Base-by-base conservation (phyloP, 2,888 invertebrate genomes). In the Cataglyphis cursor region DNA sequence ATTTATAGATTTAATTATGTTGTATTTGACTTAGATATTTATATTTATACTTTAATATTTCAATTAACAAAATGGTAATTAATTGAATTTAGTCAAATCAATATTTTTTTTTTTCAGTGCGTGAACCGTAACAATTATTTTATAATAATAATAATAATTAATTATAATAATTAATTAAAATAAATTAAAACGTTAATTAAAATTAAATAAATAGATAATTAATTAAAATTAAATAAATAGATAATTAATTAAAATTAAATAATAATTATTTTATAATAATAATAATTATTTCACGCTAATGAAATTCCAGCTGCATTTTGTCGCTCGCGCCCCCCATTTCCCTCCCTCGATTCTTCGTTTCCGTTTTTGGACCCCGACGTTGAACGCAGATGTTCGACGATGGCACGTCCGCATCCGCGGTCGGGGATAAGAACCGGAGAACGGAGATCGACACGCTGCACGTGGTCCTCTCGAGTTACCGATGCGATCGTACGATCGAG, bases 301-400 rank as follows among this genome's bases (percentile, higher is more conserved):
- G 62, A 64, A 59, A 51, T 65, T 41, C 28, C 65, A 65, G 21
- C 51, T 59, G 57, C 18, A 31, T 54, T 81, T 54, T 54, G 41
- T 31, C 74, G 28, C 15, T 48, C 31, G 38, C 38, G 48, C 75
- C n/a, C 75, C n/a, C 51, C 62, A 28, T 62, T 57, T 8, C 5
- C 15, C 35, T 15, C 54, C 70, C 41, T 44, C 66, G 61, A 61
- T 70, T 82, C 78, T 78, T 81, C 74, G 81, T 75, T 85, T 83
- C 83, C 75, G 87, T 74, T 83, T 84, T 85, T 48, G 51, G 78
- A 75, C 61, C 21, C 68, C 64, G 57, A 24, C 12, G 70, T 66
- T 81, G 83, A 65, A 59, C 85, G 80, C 87, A 87, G 87, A 87
- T 87, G 87, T 87, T 87, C 74, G 74, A 81, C 68, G 81, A 68